A percentile compares a stretch with the other conserved stretches of the same genome.
These are phyloP conservation scores for Ceramica pisi DNA, from an alignment of 2,888 invertebrate species.

Conservation along the genomic window DNA sequence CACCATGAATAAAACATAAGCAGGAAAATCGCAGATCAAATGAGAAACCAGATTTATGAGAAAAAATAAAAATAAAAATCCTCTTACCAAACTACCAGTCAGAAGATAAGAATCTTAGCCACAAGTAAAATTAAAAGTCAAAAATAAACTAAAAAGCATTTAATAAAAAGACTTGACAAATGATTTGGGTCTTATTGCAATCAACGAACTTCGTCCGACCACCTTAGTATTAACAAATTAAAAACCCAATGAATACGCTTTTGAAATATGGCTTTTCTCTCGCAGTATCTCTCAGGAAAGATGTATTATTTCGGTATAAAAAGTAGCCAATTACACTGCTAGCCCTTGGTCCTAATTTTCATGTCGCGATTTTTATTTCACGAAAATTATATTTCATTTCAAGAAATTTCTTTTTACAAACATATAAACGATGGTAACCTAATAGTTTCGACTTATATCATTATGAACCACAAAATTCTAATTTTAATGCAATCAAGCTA, in stretches of 20 bases:
- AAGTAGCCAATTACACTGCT: not conserved
- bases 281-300: not conserved
- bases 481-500: not conserved
- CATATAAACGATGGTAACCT: too few species aligned
- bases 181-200: not conserved
- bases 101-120: not conserved
- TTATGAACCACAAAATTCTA: not conserved
- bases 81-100: not conserved
- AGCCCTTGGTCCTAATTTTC: not conserved
- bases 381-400: too few species aligned
- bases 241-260: not conserved
- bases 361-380: too few species aligned
- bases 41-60: not conserved
- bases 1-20: not conserved
- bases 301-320: not conserved
- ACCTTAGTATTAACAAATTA: not conserved
- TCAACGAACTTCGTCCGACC: not conserved
- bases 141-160: not conserved
- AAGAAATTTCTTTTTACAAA: too few species aligned
- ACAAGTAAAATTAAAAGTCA: not conserved
- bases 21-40: not conserved
- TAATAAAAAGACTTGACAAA: constrained; percentile 12
- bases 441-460: too few species aligned
- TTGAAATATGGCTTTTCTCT: not conserved
- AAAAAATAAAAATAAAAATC: not conserved